A percentile compares a stretch with the other conserved stretches of the same genome.
phyloP scores from a whole-genome alignment of 2,888 invertebrate genomes.

The Hymenopus coronatus region DNA sequence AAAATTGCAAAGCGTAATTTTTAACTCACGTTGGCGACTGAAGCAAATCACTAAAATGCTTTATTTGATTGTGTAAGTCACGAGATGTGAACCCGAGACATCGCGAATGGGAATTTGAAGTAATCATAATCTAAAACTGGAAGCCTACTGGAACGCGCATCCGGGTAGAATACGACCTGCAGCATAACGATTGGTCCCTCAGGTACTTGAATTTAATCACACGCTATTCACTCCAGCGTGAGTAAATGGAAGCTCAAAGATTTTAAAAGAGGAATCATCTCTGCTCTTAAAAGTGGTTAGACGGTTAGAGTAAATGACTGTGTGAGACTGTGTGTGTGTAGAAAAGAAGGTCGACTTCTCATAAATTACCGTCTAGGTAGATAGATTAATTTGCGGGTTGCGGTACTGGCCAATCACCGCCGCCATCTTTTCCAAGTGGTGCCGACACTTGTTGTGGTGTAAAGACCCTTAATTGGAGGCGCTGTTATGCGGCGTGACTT shows the following conservation, averaged over 20 bases:
- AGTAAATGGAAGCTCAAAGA: not conserved
- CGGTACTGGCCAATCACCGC: not conserved
- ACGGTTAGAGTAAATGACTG: not conserved
- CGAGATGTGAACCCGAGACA: too few species aligned
- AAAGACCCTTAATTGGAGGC: not conserved
- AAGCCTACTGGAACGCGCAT: too few species aligned
- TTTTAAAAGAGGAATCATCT: not conserved
- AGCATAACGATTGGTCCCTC: too few species aligned
- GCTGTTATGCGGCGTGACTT: not conserved
- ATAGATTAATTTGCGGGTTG: not conserved
- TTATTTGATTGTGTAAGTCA: too few species aligned
- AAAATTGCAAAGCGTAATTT: too few species aligned
- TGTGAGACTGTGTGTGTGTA: not conserved
- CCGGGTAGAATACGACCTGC: too few species aligned
- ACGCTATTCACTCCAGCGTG: not conserved
- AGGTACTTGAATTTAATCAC: not conserved
- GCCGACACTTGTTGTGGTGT: not conserved
- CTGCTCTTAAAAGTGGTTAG: not conserved
- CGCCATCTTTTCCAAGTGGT: not conserved
- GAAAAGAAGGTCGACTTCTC: not conserved
- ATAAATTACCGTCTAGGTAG: not conserved
- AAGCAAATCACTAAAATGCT: too few species aligned
- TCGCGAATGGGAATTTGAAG: too few species aligned
- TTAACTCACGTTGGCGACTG: too few species aligned
- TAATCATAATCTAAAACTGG: too few species aligned